Percentiles rank a stretch among this genome's conserved stretches.
phyloP scores from a whole-genome alignment of 2,797 vertebrate species.

The Mormyrops attenuatus region DNA sequence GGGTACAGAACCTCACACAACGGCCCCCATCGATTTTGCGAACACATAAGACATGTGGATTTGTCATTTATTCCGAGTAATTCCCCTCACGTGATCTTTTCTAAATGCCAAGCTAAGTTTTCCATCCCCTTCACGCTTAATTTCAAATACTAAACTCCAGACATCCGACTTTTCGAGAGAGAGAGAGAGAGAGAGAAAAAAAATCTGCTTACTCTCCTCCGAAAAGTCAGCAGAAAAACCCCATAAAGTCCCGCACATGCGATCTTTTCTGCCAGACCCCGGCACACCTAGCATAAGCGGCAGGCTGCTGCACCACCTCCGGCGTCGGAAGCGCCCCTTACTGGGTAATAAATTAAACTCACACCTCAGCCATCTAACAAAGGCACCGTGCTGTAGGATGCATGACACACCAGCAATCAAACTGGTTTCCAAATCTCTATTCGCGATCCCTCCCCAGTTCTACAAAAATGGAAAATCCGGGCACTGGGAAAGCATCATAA shows the following conservation, averaged over 20 bases:
- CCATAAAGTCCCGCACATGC: neutral
- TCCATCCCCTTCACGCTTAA: neutral
- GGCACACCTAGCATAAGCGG: neutral
- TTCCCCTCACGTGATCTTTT: neutral
- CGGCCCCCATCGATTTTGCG: neutral
- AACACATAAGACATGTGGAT: neutral
- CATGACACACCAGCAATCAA: neutral
- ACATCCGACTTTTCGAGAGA: neutral
- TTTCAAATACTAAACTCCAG: neutral
- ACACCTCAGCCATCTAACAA: neutral
- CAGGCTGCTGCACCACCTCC: neutral
- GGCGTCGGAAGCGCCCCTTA: neutral
- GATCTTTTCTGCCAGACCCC: neutral
- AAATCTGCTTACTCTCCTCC: neutral
- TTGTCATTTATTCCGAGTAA: neutral
- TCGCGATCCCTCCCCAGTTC: neutral
- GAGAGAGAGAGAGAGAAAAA: neutral
- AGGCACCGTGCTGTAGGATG: neutral
- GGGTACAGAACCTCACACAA: neutral
- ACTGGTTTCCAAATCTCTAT: neutral
- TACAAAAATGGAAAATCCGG: neutral
- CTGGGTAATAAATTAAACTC: conserved; percentile 7
- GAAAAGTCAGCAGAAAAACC: neutral
- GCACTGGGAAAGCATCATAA: neutral
- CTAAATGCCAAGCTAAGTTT: neutral